A percentile compares a stretch with the other conserved stretches of the same genome.
Evolutionary conservation across 2,888 invertebrate species (phyloP).

Genomic region (Liodrosophila aerea): DNA sequence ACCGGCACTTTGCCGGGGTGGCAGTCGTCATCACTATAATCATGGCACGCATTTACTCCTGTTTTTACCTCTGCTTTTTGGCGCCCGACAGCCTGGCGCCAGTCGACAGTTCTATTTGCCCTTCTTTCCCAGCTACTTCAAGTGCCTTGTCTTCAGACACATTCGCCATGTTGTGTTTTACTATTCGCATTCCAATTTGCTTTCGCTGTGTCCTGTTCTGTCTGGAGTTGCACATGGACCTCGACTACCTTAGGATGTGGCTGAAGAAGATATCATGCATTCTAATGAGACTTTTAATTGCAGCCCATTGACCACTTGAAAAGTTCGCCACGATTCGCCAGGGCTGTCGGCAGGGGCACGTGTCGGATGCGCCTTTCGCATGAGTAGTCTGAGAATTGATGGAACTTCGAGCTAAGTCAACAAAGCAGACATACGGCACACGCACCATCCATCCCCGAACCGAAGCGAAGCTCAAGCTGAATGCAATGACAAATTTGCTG

Average conservation of each 20-base stretch:
- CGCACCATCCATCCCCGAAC: constrained; percentile 21
- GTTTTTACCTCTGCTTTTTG: constrained; percentile 81
- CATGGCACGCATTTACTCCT: constrained; percentile 81
- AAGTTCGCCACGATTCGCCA: constrained; percentile 53
- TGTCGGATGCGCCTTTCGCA: constrained; percentile 73
- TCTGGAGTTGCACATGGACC: constrained; percentile 2
- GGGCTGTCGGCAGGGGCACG: constrained; percentile 52
- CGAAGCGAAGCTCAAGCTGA: constrained; percentile 10
- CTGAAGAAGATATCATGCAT: constrained; percentile 70
- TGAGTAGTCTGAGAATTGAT: constrained; percentile 70
- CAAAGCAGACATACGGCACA: constrained; percentile 43
- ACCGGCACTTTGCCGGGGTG: constrained; percentile 41
- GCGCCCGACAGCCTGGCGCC: constrained; percentile 81
- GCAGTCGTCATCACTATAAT: constrained; percentile 82
- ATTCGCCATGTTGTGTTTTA: constrained; percentile 30
- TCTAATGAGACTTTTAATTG: constrained; percentile 75
- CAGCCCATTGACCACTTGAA: constrained; percentile 72
- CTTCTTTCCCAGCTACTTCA: not conserved
- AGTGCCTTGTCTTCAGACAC: constrained; percentile 42
- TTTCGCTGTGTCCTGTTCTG: constrained; percentile 10
- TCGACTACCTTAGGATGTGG: constrained; percentile 32
- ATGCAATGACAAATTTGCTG: constrained; percentile 71
- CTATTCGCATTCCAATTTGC: constrained; percentile 38
- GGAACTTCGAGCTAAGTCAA: constrained; percentile 48
- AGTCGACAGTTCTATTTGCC: constrained; percentile 4